Evolutionary conservation across 1,140 invertebrate genomes (phyloP).

Genomic region (Bombus confusus): DNA sequence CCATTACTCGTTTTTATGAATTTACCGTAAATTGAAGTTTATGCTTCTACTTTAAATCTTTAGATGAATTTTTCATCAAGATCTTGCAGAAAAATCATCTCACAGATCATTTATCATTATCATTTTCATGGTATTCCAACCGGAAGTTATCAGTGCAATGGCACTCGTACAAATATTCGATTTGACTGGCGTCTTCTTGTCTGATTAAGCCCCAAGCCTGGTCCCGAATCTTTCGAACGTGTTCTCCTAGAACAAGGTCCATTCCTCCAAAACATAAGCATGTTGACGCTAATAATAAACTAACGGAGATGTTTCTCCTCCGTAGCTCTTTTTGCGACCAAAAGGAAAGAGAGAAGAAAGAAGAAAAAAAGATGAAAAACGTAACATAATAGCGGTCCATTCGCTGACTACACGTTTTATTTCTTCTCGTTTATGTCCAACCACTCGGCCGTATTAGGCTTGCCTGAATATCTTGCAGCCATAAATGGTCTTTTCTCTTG

Average conservation of each 20-base stretch:
- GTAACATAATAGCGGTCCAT: slow-evolving; percentile 33
- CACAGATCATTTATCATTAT: not conserved
- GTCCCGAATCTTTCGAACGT: not conserved
- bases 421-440: not conserved
- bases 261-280: slow-evolving; percentile 46
- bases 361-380: slow-evolving; percentile 26
- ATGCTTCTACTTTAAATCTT: not conserved
- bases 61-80: not conserved
- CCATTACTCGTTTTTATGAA: not conserved
- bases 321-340: slow-evolving; percentile 10
- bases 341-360: not conserved
- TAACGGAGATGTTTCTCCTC: slow-evolving; percentile 31
- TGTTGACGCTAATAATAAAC: slow-evolving; percentile 55
- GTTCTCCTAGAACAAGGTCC: slow-evolving; percentile 2
- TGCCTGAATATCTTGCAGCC: not conserved
- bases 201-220: not conserved
- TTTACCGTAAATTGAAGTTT: not conserved
- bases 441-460: slow-evolving; percentile 32
- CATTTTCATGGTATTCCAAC: not conserved
- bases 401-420: slow-evolving; percentile 4
- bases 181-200: not conserved
- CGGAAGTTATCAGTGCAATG: not conserved
- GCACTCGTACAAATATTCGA: not conserved
- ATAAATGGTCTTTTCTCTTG: not conserved
- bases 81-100: not conserved